Conservation (phyloP, 2,797 vertebrate species). For the Enteromius argenteus region DNA sequence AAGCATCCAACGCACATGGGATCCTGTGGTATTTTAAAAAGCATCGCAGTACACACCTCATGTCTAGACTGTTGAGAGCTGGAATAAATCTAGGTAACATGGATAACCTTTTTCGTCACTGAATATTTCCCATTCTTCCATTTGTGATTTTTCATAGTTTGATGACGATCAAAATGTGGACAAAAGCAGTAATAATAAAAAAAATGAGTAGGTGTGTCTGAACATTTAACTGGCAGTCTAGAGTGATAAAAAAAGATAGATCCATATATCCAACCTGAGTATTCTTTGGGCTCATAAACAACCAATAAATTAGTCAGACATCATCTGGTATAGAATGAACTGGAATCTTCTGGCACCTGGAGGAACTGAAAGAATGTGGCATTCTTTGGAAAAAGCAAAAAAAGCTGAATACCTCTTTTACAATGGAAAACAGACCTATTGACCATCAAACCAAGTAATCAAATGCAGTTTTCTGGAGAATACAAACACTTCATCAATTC, state of each 20-base stretch:
- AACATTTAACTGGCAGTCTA: slow-evolving; percentile 1
- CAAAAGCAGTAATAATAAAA: background rate
- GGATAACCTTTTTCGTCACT: background rate
- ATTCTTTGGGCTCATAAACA: slow-evolving; percentile 22
- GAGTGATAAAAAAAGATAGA: slow-evolving; percentile 15
- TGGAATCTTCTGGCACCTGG: slow-evolving; percentile 25
- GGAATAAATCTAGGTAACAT: background rate
- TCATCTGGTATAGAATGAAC: slow-evolving; percentile 34
- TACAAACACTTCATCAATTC: slow-evolving; percentile 69
- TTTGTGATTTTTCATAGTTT: background rate
- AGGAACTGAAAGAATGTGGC: slow-evolving; percentile 51
- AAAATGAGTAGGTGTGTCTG: background rate
- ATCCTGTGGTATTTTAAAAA: background rate
- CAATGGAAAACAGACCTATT: slow-evolving; percentile 67
- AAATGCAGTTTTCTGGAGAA: slow-evolving; percentile 67
- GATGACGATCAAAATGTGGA: background rate
- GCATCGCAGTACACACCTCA: background rate
- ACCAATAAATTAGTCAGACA: slow-evolving; percentile 16
- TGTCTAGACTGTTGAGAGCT: background rate
- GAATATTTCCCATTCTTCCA: slow-evolving; percentile 7
- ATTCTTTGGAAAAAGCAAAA: slow-evolving; percentile 47
- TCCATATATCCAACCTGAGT: slow-evolving; percentile 3
- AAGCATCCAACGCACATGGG: no score
- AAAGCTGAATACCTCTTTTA: slow-evolving; percentile 67
- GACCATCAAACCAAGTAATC: slow-evolving; percentile 64